A percentile compares a stretch with the other conserved stretches of the same genome.
Evolutionary conservation across 2,888 invertebrate species (phyloP).

Genomic region (Caenorhabditis imperialis): DNA sequence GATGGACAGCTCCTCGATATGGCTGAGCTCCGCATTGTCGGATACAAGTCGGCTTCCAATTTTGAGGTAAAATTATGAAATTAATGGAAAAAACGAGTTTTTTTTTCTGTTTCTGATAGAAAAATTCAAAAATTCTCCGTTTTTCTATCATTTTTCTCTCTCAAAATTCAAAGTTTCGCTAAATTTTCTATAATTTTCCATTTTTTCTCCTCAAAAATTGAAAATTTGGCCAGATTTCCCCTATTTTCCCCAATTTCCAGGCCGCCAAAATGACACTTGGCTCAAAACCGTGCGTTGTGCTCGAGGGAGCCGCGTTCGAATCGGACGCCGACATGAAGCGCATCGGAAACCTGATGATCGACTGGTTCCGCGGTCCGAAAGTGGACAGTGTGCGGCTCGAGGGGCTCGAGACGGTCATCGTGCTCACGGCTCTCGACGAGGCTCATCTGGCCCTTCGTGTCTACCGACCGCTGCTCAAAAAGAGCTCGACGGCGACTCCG

Average conservation of each 20-base stretch:
- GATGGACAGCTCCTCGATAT: conserved; percentile 93
- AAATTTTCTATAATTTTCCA: not conserved
- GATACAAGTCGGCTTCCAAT: conserved; percentile 83
- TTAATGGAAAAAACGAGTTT: not conserved
- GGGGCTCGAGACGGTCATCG: conserved; percentile 93
- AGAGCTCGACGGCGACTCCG: conserved; percentile 90
- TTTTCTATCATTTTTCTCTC: no score
- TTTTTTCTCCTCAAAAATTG: no score
- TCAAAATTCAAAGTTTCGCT: no score
- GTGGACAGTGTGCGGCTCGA: conserved; percentile 88
- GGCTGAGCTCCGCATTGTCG: conserved; percentile 92
- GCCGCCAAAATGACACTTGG: conserved; percentile 86
- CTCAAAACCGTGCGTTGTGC: conserved; percentile 91
- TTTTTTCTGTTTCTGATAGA: not conserved
- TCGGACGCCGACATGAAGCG: conserved; percentile 85
- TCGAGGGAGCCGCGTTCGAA: conserved; percentile 93
- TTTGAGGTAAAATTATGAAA: conserved; percentile 64
- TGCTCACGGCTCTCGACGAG: conserved; percentile 89
- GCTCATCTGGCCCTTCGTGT: conserved; percentile 72
- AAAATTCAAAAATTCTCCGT: not conserved
- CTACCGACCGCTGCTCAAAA: conserved; percentile 87
- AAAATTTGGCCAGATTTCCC: not conserved
- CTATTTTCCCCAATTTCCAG: conserved; percentile 56
- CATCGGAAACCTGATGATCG: conserved; percentile 88
- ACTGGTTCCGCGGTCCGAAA: conserved; percentile 91